Evolutionary conservation across 1,140 invertebrate species (phyloP).

Genomic region (Neodiprion lecontei): DNA sequence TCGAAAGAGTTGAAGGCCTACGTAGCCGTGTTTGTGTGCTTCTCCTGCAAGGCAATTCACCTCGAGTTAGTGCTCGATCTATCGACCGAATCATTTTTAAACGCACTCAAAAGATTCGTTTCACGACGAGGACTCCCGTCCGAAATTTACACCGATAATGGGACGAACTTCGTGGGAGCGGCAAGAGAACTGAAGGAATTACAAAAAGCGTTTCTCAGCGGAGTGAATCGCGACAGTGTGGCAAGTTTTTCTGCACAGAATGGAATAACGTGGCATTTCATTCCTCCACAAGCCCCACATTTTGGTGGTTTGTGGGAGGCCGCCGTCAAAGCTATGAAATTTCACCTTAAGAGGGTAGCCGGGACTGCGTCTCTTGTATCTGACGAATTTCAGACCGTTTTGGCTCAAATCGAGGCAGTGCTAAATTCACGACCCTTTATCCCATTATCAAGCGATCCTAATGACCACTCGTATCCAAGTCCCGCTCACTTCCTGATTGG

Average conservation of each 20-base stretch:
- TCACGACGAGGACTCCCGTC: constrained; percentile 31
- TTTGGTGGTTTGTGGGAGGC: constrained; percentile 51
- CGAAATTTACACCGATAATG: constrained; percentile 45
- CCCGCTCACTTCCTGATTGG: constrained; percentile 19
- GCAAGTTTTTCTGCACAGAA: not conserved
- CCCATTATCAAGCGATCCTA: constrained; percentile 26
- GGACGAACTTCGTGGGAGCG: constrained; percentile 49
- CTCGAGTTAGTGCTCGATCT: constrained; percentile 43
- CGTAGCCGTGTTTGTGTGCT: constrained; percentile 31
- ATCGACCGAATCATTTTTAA: constrained; percentile 36
- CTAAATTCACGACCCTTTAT: constrained; percentile 25
- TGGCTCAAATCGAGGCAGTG: constrained; percentile 32
- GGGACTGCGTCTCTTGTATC: constrained; percentile 20
- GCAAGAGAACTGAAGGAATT: constrained; percentile 31
- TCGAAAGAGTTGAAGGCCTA: too few species aligned
- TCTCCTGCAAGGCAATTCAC: constrained; percentile 42
- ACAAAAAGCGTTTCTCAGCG: constrained; percentile 8
- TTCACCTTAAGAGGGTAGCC: constrained; percentile 34
- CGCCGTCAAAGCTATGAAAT: constrained; percentile 40
- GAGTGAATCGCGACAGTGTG: not conserved
- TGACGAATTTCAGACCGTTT: constrained; percentile 32
- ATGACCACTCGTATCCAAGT: constrained; percentile 8
- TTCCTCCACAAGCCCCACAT: constrained; percentile 43
- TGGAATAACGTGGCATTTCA: constrained; percentile 37
- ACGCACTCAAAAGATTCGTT: constrained; percentile 38